Evolutionary conservation across 1,140 invertebrate species (phyloP).

Genomic region (Lepidurus apus): DNA sequence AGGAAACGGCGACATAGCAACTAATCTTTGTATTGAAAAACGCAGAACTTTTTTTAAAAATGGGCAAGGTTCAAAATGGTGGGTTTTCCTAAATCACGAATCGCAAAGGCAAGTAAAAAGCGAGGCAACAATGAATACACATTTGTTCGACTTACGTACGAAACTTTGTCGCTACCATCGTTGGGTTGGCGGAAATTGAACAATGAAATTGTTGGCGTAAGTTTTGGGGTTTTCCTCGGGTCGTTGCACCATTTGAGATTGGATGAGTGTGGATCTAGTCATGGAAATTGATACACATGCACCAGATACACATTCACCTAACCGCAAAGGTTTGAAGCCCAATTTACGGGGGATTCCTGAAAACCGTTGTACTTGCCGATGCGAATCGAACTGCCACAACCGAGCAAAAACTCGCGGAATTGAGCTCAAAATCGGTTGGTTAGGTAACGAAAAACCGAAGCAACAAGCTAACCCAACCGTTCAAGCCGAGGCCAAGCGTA

Average conservation of each 20-base stretch:
- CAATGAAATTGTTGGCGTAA: no score
- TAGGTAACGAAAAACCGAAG: neutral
- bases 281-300: constrained; percentile 45
- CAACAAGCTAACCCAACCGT: neutral
- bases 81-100: no score
- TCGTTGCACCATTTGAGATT: constrained; percentile 34
- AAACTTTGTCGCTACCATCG: neutral
- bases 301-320: constrained; percentile 48
- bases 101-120: neutral
- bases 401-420: neutral
- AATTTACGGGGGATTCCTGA: neutral
- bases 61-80: no score
- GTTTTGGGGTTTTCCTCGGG: neutral
- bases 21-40: no score
- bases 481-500: neutral
- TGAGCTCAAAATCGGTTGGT: neutral
- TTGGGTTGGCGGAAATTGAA: neutral
- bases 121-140: neutral
- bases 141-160: neutral
- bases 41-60: no score
- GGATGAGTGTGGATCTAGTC: constrained; percentile 50
- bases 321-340: constrained; percentile 39
- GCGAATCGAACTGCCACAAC: constrained; percentile 7
- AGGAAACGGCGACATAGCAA: no score
- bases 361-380: neutral